Evolutionary conservation across 2,113 vertebrate species (phyloP).

Genomic region (Orcinus orca): DNA sequence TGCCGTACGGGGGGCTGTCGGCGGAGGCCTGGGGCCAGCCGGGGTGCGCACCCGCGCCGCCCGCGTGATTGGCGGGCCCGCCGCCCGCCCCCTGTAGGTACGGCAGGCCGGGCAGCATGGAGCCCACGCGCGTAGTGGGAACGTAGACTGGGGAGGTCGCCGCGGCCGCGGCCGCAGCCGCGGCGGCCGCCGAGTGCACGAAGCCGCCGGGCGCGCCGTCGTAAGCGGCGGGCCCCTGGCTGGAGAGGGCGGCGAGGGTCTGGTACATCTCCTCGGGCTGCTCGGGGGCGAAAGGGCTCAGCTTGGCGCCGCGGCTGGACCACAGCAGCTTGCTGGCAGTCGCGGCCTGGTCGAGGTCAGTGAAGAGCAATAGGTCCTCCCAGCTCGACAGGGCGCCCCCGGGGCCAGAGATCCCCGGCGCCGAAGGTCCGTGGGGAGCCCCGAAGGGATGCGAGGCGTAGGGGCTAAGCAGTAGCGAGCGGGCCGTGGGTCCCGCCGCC

Average conservation of each 20-base stretch:
- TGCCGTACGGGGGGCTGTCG: conserved; percentile 81
- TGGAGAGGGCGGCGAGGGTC: conserved; percentile 92
- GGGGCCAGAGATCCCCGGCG: conserved; percentile 88
- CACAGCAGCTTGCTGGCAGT: conserved; percentile 92
- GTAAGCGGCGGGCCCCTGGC: conserved; percentile 90
- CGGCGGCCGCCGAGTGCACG: conserved; percentile 88
- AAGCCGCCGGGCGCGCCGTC: conserved; percentile 89
- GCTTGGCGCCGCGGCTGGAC: conserved; percentile 90
- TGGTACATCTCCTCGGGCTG: conserved; percentile 95
- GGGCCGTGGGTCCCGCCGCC: conserved; percentile 63
- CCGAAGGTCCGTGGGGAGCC: conserved; percentile 78
- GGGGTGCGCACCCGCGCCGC: conserved; percentile 83
- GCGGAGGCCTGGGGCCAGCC: conserved; percentile 88
- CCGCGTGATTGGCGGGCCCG: conserved; percentile 89
- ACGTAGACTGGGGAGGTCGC: conserved; percentile 96
- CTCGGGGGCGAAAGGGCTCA: conserved; percentile 85
- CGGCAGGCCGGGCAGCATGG: conserved; percentile 94
- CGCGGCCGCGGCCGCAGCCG: conserved; percentile 90
- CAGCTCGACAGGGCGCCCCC: conserved; percentile 82
- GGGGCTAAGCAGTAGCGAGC: conserved; percentile 77
- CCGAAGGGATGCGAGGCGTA: conserved; percentile 77
- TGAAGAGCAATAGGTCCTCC: conserved; percentile 95
- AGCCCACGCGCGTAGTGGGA: conserved; percentile 93
- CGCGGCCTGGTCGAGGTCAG: conserved; percentile 92
- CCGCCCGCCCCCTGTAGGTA: conserved; percentile 90